Evolutionary conservation across 1,140 invertebrate species (phyloP).

Genomic region (Matsumurasca onukii): DNA sequence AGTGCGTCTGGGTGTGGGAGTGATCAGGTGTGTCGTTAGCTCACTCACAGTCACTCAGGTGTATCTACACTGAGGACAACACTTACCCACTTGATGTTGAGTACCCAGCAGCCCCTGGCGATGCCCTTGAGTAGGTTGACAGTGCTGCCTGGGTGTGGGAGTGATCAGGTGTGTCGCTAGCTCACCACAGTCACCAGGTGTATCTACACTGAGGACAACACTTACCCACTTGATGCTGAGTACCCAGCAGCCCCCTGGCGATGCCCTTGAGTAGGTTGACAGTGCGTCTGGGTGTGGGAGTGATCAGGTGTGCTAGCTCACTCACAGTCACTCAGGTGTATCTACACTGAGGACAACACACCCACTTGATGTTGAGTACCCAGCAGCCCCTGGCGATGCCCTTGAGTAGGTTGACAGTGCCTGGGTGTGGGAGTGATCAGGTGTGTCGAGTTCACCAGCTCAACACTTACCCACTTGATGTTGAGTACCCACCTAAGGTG

Average conservation of each 20-base stretch:
- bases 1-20: conserved; percentile 52
- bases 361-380: conserved; percentile 54
- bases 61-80: neutral
- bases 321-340: conserved; percentile 40
- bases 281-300: conserved; percentile 52
- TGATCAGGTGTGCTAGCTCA: conserved; percentile 54
- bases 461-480: conserved; percentile 55
- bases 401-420: conserved; percentile 56
- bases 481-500: too few species aligned
- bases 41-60: conserved; percentile 42
- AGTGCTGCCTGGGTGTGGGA: conserved; percentile 52
- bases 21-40: conserved; percentile 56
- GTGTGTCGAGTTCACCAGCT: too few species aligned
- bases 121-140: conserved; percentile 57
- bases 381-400: conserved; percentile 56
- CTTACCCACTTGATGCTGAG: conserved; percentile 55
- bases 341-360: conserved; percentile 39
- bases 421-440: conserved; percentile 52
- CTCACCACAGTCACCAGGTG: conserved; percentile 40
- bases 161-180: conserved; percentile 56
- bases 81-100: conserved; percentile 55
- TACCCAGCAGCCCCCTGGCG: conserved; percentile 57
- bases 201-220: neutral
- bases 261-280: conserved; percentile 57
- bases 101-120: conserved; percentile 56